Conservation (phyloP, 2,113 vertebrate genomes). For the Urocitellus parryii region DNA sequence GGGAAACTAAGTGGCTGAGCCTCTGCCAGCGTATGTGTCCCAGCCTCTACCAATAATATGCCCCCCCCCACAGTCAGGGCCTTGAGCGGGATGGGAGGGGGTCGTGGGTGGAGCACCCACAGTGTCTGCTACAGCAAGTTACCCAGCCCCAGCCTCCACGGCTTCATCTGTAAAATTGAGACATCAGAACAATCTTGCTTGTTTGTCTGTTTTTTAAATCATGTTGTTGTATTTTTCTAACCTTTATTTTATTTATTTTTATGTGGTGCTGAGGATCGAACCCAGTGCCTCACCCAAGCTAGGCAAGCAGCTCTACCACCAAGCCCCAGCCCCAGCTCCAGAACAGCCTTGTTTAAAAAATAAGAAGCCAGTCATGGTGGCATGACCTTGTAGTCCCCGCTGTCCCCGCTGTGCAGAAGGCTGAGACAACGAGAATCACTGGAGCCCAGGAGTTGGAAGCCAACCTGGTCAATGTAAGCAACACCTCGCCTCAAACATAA, state of each 20-base stretch:
- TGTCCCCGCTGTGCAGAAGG: not conserved
- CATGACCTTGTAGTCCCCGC: not conserved
- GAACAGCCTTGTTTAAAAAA: not conserved
- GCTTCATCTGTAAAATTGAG: not conserved
- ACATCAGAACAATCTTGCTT: not conserved
- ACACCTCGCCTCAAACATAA: not conserved
- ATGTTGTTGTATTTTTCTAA: too few relatives aligned
- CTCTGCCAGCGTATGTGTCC: not conserved
- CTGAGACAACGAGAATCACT: not conserved
- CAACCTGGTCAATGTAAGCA: not conserved
- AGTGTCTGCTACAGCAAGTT: not conserved
- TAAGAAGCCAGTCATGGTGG: too few relatives aligned
- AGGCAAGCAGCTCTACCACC: too few relatives aligned
- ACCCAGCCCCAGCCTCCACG: not conserved
- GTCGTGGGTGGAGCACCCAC: accelerated
- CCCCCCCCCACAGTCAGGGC: not conserved
- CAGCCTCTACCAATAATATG: accelerated
- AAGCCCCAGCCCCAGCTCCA: not conserved
- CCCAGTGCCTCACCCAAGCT: too few relatives aligned
- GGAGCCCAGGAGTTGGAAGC: not conserved
- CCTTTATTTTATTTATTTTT: too few relatives aligned
- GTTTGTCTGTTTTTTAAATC: too few relatives aligned
- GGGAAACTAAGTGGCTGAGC: accelerated
- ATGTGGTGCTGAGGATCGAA: too few relatives aligned
- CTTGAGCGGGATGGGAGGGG: not conserved